Evolutionary conservation across 2,888 invertebrate species (phyloP), one percentile per base, ranked within the genome.

Genomic region (Caenorhabditis sp.): DNA sequence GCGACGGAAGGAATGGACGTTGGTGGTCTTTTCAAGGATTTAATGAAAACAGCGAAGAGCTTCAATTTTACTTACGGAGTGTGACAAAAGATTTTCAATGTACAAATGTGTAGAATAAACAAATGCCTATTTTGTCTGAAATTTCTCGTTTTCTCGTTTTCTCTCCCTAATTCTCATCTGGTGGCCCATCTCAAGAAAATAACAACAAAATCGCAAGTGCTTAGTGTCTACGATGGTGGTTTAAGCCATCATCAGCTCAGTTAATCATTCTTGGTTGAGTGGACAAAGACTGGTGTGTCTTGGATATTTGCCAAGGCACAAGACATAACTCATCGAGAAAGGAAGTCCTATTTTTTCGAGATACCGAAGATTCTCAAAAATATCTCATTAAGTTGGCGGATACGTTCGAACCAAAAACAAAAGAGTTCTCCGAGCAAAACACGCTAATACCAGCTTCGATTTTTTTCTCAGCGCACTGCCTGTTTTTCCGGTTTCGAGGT

Each of bases 1-100:
- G 44, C 38, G 19, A 47, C 38, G n/a, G 22, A 24, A 22, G 35
- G 41, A 26, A 72, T 58, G 31, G 74, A 80, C 22, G 68, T 68
- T 22, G 74, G 73, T 12, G 81, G 81, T 2, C 75, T 81, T 19
- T 81, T 81, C 58, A 69, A 81, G 22, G 69, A 75, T 70, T 64
- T 81, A 16, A 59, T 81, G 56, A 81, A 49, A 10, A 74, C 70
- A 22, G 61, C 81, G 10, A 75, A 81, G 26, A 31, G 56, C 1
- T 49, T 75, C 14, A 75, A 75, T 38, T 81, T 81, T 49, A 70
- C 74, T 16, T 80, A 79, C 28, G 79, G 79, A 47, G 38, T 68
- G 22, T 51, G 12, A 66, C 47, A 41, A 24, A 35, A 12, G 22
- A 19, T 4, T 41, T 44, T 28, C 35, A 14, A 7, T 75, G 47